These are phyloP conservation scores for Melitaea athalia DNA, from an alignment of 2,888 invertebrate species.

Conservation along the genomic window DNA sequence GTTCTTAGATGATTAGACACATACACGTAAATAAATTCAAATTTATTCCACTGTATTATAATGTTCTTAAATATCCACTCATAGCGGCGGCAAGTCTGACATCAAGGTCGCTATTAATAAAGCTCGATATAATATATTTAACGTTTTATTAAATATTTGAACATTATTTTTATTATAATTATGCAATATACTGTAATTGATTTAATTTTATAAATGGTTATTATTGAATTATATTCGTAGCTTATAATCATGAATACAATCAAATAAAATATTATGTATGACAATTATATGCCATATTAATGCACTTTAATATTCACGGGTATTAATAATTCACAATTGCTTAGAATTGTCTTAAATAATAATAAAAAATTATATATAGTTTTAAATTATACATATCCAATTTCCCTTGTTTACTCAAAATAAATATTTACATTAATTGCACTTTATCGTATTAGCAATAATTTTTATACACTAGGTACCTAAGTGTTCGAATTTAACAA, in stretches of 20 bases:
- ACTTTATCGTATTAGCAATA: too few species aligned
- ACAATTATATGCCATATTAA: too few species aligned
- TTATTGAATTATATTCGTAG: not conserved
- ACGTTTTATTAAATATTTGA: constrained; percentile 27
- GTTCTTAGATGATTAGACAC: constrained; percentile 35
- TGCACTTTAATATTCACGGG: too few species aligned
- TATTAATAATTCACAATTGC: too few species aligned
- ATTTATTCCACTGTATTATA: constrained; percentile 45
- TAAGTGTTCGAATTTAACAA: too few species aligned
- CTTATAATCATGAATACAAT: not conserved
- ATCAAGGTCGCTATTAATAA: constrained; percentile 41
- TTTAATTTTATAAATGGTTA: constrained; percentile 13
- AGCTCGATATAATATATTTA: constrained; percentile 28
- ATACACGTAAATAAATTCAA: constrained; percentile 43
- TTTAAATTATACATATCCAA: too few species aligned
- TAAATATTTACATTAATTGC: too few species aligned
- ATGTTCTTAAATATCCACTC: constrained; percentile 42
- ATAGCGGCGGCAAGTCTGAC: constrained; percentile 35
- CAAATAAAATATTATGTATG: not conserved
- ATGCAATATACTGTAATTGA: constrained; percentile 30
- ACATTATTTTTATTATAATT: constrained; percentile 31
- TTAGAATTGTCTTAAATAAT: too few species aligned
- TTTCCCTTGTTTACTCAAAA: too few species aligned
- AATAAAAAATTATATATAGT: too few species aligned
- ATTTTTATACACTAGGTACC: too few species aligned